phyloP scores from a whole-genome alignment of 2,888 invertebrate species.

The Catonia carolina region DNA sequence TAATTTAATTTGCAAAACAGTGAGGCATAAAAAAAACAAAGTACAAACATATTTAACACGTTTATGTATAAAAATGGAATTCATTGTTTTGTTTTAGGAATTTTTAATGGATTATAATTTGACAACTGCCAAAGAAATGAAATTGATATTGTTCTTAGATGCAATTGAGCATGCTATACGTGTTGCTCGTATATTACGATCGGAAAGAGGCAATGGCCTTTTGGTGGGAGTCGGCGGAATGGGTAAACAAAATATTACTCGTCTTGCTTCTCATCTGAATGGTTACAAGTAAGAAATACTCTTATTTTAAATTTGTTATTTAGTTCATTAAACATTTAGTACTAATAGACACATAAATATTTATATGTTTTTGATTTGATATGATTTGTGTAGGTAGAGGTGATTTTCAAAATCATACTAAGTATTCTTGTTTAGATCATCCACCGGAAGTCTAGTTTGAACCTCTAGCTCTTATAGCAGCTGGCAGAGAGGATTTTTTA shows the following conservation, averaged over 20 bases:
- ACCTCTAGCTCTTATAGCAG: no score
- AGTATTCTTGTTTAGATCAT: no score
- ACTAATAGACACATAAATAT: no score
- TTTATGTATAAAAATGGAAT: no score
- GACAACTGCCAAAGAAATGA: constrained; percentile 69
- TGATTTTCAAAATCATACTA: no score
- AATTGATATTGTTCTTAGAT: constrained; percentile 80
- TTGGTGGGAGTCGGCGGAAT: constrained; percentile 86
- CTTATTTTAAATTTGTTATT: neutral
- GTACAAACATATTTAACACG: no score
- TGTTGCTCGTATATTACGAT: constrained; percentile 72
- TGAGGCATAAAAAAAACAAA: no score
- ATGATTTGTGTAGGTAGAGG: no score
- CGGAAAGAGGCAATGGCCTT: constrained; percentile 82
- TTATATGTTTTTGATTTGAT: no score
- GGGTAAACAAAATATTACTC: constrained; percentile 83
- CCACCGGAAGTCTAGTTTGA: no score
- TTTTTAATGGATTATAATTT: constrained; percentile 81
- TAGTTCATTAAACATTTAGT: neutral
- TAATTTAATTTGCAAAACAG: no score
- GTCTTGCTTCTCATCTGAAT: constrained; percentile 75
- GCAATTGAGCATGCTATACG: constrained; percentile 84
- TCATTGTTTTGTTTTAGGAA: constrained; percentile 56
- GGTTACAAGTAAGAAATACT: constrained; percentile 64
- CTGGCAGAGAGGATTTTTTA: no score